Conservation (phyloP, 2,113 vertebrate species). For the Gadus macrocephalus region DNA sequence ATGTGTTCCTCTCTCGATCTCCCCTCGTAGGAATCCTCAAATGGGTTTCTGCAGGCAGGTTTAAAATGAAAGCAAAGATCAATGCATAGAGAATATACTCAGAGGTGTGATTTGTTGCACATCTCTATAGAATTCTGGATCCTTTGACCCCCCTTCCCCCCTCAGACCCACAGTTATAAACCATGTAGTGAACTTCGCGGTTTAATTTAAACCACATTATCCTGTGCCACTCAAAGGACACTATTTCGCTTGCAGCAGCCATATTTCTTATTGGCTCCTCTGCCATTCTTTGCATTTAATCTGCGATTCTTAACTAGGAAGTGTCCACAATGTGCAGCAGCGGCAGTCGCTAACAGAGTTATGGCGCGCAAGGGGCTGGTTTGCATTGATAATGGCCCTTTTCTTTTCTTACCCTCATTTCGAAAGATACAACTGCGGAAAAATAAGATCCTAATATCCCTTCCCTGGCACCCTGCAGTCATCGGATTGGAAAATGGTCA, state of each 20-base stretch:
- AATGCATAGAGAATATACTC: not conserved
- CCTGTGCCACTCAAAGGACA: not conserved
- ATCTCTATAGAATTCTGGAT: slow-evolving; percentile 1
- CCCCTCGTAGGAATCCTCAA: not conserved
- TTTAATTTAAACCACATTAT: not conserved
- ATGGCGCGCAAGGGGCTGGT: no score
- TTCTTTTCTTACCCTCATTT: no score
- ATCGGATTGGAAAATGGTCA: no score
- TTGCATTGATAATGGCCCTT: no score
- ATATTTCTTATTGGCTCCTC: slow-evolving; percentile 10
- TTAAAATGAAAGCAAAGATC: slow-evolving; percentile 6
- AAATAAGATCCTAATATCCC: no score
- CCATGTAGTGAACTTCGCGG: not conserved
- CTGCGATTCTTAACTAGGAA: not conserved
- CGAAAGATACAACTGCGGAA: no score
- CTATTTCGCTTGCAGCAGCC: slow-evolving; percentile 13
- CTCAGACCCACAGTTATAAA: not conserved
- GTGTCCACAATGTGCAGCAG: not conserved
- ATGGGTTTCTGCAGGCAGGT: not conserved
- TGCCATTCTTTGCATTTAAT: slow-evolving; percentile 3
- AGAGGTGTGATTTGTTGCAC: slow-evolving; percentile 1
- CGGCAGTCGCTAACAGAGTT: not conserved
- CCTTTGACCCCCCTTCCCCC: not conserved
- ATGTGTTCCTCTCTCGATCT: not conserved
- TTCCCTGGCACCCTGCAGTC: no score